Conservation (phyloP, 2,888 invertebrate genomes). For the Oligia strigilis region DNA sequence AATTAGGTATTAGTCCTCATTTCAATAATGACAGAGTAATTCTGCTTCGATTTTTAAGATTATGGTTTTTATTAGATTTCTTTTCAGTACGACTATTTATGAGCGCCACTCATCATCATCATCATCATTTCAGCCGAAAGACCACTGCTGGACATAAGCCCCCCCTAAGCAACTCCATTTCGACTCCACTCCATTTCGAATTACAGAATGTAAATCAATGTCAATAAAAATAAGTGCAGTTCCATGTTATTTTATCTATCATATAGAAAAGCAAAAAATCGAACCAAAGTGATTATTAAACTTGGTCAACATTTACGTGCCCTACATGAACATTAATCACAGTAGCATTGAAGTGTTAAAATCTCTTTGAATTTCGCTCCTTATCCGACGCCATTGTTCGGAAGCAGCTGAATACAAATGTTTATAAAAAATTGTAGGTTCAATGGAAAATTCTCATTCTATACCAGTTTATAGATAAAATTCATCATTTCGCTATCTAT, state of each 20-base stretch:
- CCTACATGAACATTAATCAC: constrained; percentile 27
- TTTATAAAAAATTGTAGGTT: constrained; percentile 50
- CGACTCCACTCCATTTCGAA: no score
- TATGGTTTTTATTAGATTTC: not conserved
- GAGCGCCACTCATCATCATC: no score
- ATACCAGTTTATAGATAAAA: constrained; percentile 31
- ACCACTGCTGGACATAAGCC: no score
- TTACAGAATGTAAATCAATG: no score
- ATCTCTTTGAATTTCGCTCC: constrained; percentile 50
- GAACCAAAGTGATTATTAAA: constrained; percentile 11
- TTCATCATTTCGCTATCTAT: constrained; percentile 12
- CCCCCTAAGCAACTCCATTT: no score
- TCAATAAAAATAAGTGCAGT: no score
- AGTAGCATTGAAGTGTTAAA: constrained; percentile 61
- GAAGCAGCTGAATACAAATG: constrained; percentile 57
- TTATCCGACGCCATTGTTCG: constrained; percentile 67
- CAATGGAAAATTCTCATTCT: constrained; percentile 52
- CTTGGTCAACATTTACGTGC: constrained; percentile 9
- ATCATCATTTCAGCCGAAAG: no score
- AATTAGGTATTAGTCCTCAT: constrained; percentile 51
- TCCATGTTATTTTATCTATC: not conserved
- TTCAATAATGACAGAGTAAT: constrained; percentile 42
- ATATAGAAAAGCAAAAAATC: not conserved
- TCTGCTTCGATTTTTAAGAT: not conserved
- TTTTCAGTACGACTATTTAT: not conserved